Conservation (phyloP, 2,797 vertebrate genomes). For the Pseudochromis fuscus region DNA sequence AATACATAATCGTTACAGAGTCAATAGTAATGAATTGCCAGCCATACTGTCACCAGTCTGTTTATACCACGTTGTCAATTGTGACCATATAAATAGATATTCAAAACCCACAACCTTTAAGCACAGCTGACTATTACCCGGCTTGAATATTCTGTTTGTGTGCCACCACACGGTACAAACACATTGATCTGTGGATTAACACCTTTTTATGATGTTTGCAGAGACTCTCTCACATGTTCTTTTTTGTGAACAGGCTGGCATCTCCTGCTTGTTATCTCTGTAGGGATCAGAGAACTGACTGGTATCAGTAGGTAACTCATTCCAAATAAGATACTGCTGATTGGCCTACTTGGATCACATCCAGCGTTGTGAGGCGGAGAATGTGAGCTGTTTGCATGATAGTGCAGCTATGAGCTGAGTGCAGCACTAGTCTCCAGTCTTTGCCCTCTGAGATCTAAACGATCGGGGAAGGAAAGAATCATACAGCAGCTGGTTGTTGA, state of each 20-base stretch:
- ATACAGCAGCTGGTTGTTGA: background rate
- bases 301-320: slow-evolving; percentile 64
- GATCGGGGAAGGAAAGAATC: background rate
- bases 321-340: slow-evolving; percentile 72
- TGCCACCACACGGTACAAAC: slow-evolving; percentile 1
- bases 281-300: slow-evolving; percentile 44
- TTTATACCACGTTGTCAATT: slow-evolving; percentile 2
- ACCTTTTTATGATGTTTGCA: slow-evolving; percentile 34
- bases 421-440: slow-evolving; percentile 3
- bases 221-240: slow-evolving; percentile 34
- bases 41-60: background rate
- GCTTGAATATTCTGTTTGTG: slow-evolving; percentile 7
- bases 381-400: slow-evolving; percentile 73
- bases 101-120: slow-evolving; percentile 15
- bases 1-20: background rate
- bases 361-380: slow-evolving; percentile 71
- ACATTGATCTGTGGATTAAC: slow-evolving; percentile 37
- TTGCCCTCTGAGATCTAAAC: slow-evolving; percentile 9
- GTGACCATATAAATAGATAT: background rate
- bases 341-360: slow-evolving; percentile 79
- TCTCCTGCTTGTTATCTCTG: slow-evolving; percentile 49
- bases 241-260: slow-evolving; percentile 40
- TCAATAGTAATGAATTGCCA: slow-evolving; percentile 5
- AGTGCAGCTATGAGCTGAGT: slow-evolving; percentile 36
- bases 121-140: slow-evolving; percentile 5